Conservation (phyloP, 35 echinoderm and acorn worm genomes). For the Anneissia japonica region DNA sequence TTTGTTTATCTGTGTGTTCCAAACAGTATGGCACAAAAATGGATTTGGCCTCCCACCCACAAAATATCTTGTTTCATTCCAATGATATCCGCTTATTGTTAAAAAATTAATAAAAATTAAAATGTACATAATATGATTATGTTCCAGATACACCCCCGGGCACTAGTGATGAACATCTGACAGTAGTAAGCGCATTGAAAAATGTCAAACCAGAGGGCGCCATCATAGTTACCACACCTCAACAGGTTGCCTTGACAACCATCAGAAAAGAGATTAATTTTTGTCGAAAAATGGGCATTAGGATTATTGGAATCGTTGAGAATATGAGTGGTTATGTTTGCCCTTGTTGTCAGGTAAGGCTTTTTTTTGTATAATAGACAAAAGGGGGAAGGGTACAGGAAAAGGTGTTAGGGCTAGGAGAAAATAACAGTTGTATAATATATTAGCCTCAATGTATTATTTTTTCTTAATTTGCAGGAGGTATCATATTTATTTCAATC, state of each 20-base stretch:
- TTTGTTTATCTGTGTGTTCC: too few relatives aligned
- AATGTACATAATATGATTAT: background rate
- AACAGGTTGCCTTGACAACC: conserved; percentile 55
- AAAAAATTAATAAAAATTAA: too few relatives aligned
- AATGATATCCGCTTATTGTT: too few relatives aligned
- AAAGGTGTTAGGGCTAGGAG: too few relatives aligned
- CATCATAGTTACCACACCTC: conserved; percentile 60
- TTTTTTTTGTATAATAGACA: background rate
- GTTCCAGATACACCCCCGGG: conserved; percentile 58
- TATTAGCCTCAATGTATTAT: too few relatives aligned
- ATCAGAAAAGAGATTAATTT: conserved; percentile 54
- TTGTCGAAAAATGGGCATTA: conserved; percentile 51
- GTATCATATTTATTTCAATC: conserved; percentile 32
- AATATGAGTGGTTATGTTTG: conserved; percentile 83
- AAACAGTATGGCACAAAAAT: too few relatives aligned
- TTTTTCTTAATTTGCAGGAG: conserved; percentile 31
- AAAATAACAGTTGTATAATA: too few relatives aligned
- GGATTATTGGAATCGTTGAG: conserved; percentile 59
- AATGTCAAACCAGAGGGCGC: conserved; percentile 51
- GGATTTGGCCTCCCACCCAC: too few relatives aligned
- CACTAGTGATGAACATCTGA: conserved; percentile 67
- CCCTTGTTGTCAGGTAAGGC: conserved; percentile 35
- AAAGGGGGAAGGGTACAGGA: background rate
- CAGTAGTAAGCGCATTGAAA: conserved; percentile 36
- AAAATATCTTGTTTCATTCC: too few relatives aligned